Percentiles rank a stretch among this genome's conserved stretches.
These are phyloP conservation scores for Lutraria lutraria DNA, from an alignment of 2,888 invertebrate species.

Conservation along the genomic window DNA sequence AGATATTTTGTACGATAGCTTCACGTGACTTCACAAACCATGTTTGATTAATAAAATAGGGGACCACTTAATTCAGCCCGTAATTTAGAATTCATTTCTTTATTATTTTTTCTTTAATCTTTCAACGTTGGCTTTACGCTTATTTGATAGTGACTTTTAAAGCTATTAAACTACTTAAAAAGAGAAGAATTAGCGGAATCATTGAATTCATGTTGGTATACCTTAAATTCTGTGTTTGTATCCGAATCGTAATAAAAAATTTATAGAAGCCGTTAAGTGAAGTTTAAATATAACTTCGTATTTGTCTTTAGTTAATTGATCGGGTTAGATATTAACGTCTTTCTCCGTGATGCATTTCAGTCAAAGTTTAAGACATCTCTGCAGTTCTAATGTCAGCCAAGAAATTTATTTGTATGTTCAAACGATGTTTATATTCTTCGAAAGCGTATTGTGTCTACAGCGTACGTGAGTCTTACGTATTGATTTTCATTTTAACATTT, in stretches of 20 bases:
- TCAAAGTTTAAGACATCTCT: too few species aligned
- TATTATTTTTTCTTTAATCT: conserved; percentile 21
- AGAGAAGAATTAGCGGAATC: neutral
- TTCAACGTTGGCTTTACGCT: conserved; percentile 14
- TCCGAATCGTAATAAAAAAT: too few species aligned
- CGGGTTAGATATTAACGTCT: too few species aligned
- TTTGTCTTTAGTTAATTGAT: too few species aligned
- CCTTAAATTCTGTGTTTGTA: too few species aligned
- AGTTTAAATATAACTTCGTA: too few species aligned
- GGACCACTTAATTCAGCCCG: neutral
- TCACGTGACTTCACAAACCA: neutral
- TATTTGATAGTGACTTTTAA: conserved; percentile 4
- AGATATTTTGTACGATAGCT: neutral
- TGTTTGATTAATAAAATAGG: conserved; percentile 12
- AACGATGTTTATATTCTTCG: neutral
- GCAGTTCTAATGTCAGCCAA: neutral
- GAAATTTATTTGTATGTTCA: neutral
- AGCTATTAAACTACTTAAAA: neutral
- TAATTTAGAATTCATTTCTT: neutral
- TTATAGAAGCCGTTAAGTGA: too few species aligned
- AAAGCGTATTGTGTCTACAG: neutral
- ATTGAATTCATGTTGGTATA: too few species aligned
- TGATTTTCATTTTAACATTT: too few species aligned
- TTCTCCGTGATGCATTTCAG: too few species aligned
- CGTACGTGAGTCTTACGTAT: neutral